Percentiles rank a stretch among this genome's conserved stretches.
Conservation (phyloP, 2,797 vertebrate genomes). For the Poeciliopsis infans region DNA sequence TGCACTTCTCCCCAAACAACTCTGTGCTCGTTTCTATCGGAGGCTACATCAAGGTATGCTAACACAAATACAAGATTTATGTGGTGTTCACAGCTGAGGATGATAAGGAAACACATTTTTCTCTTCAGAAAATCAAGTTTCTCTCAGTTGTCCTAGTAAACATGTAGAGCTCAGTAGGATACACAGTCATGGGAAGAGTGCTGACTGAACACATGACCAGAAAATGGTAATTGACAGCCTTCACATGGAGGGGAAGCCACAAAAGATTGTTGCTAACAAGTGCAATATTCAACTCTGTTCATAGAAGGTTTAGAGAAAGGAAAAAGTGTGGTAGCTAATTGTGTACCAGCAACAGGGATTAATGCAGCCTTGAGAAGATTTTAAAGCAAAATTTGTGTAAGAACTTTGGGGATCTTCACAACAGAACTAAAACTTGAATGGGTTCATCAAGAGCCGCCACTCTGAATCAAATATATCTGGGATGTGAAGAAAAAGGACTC, state of each 20-base stretch:
- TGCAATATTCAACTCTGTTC: too few relatives aligned
- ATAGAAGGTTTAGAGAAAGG: too few relatives aligned
- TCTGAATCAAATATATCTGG: neutral
- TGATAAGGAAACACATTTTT: neutral
- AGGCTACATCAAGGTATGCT: slow-evolving; percentile 90
- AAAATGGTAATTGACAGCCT: too few relatives aligned
- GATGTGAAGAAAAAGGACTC: neutral
- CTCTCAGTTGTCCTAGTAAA: neutral
- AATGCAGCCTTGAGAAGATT: neutral
- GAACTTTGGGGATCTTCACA: neutral
- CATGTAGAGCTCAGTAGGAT: too few relatives aligned
- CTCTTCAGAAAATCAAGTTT: neutral
- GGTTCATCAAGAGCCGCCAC: neutral
- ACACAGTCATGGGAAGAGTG: too few relatives aligned
- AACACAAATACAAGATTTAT: neutral
- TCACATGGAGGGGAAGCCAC: neutral
- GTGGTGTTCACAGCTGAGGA: neutral
- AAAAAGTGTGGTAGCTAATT: too few relatives aligned
- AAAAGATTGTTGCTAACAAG: too few relatives aligned
- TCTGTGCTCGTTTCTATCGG: slow-evolving; percentile 90
- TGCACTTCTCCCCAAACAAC: slow-evolving; percentile 91
- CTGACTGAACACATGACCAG: too few relatives aligned
- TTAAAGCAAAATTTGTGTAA: neutral
- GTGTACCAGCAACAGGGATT: too few relatives aligned
- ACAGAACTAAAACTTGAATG: neutral